Evolutionary conservation across 2,888 invertebrate species (phyloP), one percentile per base, ranked within the genome.

Genomic region (Volucella zonaria): DNA sequence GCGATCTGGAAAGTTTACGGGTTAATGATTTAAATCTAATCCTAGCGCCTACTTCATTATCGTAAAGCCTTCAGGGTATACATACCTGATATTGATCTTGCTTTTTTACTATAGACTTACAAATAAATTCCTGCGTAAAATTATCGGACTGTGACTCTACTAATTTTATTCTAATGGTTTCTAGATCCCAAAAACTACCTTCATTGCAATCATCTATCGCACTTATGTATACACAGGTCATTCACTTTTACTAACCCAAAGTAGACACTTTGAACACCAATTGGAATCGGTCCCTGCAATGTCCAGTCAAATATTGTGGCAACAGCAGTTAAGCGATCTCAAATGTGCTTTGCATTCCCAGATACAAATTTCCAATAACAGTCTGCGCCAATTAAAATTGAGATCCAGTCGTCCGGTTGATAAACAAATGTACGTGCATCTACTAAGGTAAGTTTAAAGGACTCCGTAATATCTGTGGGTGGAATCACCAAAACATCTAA

Each of bases 401-500:
- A n/a, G n/a, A n/a, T n/a, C n/a, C n/a, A n/a, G 8, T 45, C 56
- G 18, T 67, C 54, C 12, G 43, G 67, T 18, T 67, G 54, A 43
- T 23, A 54, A 12, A 6, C 31, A n/a, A 54, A 54, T 10, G 52
- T 51, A 52, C 66, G 54, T 8, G 18, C 43, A 23, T 54, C 67
- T 42, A 31, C 54, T n/a, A 64, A 66, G 1, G 51, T 52, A 40
- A 42, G 15, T 15, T n/a, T 18, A 3, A 52, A 40, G 9, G 40
- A 18, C 38, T 66, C 52, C 15, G 18, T 51, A n/a, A n/a, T n/a
- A n/a, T n/a, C n/a, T n/a, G n/a, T n/a, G n/a, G n/a, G n/a, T n/a
- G 52, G 66, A 18, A 52, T 42, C 51, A 43, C 42, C 8, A 66
- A 15, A 51, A 66, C 66, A 66, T 66, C 66, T 1, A 66, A 15